Percentiles rank a stretch among this genome's conserved stretches.
These are phyloP conservation scores for Shargacucullia verbasci DNA, from an alignment of 2,888 invertebrate species.

Conservation along the genomic window DNA sequence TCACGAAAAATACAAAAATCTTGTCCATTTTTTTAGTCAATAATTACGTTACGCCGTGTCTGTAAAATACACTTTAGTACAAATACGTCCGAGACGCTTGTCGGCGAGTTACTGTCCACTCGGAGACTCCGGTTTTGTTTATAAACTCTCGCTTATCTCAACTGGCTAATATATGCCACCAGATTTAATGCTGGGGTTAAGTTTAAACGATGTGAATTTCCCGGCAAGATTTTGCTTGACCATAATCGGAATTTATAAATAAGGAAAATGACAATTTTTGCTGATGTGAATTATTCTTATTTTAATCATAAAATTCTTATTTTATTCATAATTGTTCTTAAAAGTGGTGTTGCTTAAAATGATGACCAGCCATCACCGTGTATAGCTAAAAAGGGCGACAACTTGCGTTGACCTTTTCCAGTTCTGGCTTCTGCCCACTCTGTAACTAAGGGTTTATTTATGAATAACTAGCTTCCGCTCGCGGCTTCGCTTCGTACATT, in stretches of 20 bases:
- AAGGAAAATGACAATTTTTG: background rate
- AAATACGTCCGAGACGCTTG: constrained; percentile 39
- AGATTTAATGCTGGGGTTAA: constrained; percentile 31
- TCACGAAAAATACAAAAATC: constrained; percentile 60
- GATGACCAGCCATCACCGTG: background rate
- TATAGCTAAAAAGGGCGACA: background rate
- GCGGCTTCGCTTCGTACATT: too few relatives aligned
- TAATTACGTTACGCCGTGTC: constrained; percentile 15
- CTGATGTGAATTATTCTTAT: background rate
- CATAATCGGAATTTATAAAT: constrained; percentile 5
- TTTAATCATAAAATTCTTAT: too few relatives aligned
- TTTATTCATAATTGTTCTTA: too few relatives aligned
- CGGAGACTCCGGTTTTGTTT: constrained; percentile 55
- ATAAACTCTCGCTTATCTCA: constrained; percentile 62
- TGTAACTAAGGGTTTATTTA: too few relatives aligned
- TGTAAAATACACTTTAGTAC: constrained; percentile 21
- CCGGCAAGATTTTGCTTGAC: constrained; percentile 15
- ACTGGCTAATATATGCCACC: constrained; percentile 12
- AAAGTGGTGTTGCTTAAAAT: too few relatives aligned
- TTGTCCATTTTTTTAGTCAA: constrained; percentile 62
- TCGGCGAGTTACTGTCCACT: constrained; percentile 52
- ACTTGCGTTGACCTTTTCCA: background rate
- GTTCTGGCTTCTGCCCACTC: too few relatives aligned
- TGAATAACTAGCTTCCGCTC: too few relatives aligned
- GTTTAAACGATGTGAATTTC: constrained; percentile 24